phyloP scores from a whole-genome alignment of 2,113 vertebrate species.

The Xiphorhynchus elegans region DNA sequence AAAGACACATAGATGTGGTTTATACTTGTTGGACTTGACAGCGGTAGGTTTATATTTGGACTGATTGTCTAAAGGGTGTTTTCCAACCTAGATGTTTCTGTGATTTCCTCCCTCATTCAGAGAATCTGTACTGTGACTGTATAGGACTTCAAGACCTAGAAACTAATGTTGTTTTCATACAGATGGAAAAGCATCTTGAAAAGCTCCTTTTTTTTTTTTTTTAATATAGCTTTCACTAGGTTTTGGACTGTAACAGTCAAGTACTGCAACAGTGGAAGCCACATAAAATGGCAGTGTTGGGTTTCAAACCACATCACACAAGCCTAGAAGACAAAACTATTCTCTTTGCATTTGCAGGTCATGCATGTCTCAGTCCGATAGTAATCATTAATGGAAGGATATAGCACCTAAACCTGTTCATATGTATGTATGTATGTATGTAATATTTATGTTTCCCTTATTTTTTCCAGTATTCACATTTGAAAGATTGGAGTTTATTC shows the following conservation, averaged over 20 bases:
- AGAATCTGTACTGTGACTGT: not conserved
- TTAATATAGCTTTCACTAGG: not conserved
- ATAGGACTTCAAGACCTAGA: not conserved
- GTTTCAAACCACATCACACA: not conserved
- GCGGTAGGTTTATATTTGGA: not conserved
- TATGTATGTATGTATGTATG: not conserved
- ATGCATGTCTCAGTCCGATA: not conserved
- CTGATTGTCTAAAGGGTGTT: not conserved
- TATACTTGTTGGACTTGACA: not conserved
- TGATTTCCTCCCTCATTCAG: not conserved
- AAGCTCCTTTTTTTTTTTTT: not conserved
- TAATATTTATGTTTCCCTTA: constrained; percentile 20
- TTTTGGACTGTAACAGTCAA: not conserved
- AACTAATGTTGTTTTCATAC: not conserved
- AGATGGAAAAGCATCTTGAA: not conserved
- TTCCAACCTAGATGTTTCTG: not conserved
- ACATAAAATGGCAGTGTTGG: not conserved
- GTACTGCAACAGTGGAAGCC: not conserved
- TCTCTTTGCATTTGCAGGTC: not conserved
- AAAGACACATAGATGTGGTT: fast-evolving
- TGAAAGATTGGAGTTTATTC: constrained; percentile 45
- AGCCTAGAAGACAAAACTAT: not conserved
- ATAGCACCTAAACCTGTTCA: not conserved
- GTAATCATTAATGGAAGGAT: constrained; percentile 3
- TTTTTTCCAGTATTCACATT: constrained; percentile 22